phyloP scores from a whole-genome alignment of 2,888 invertebrate species.

The Pilophorus perplexus region DNA sequence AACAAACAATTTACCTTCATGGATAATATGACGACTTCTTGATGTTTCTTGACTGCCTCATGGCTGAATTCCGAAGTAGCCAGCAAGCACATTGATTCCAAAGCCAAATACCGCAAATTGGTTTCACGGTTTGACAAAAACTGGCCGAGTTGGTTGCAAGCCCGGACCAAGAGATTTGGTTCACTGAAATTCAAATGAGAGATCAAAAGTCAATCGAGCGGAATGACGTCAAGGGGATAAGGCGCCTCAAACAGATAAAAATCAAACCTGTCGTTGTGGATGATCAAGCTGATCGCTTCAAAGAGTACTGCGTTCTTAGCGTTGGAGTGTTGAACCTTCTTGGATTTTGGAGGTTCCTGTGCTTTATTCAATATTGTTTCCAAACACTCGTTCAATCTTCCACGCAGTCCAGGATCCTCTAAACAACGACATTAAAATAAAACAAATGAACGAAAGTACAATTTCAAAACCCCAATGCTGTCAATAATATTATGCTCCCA shows the following conservation, averaged over 20 bases:
- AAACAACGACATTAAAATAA: conserved; percentile 55
- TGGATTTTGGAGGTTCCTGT: conserved; percentile 98
- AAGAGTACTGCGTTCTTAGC: conserved; percentile 99
- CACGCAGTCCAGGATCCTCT: conserved; percentile 95
- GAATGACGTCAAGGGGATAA: neutral
- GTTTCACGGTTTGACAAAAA: conserved; percentile 97
- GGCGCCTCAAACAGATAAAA: neutral
- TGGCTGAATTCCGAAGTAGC: conserved; percentile 99
- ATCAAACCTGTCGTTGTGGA: conserved; percentile 84
- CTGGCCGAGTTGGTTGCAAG: conserved; percentile 98
- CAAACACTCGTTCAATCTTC: conserved; percentile 93
- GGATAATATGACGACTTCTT: conserved; percentile 97
- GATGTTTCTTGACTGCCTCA: conserved; percentile 99
- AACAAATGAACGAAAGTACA: too few species aligned
- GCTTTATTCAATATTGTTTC: conserved; percentile 98
- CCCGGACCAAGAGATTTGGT: conserved; percentile 92
- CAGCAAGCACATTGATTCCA: conserved; percentile 98
- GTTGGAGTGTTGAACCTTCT: conserved; percentile 99
- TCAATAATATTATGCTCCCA: neutral
- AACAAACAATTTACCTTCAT: conserved; percentile 79
- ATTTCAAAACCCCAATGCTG: too few species aligned
- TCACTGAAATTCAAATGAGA: conserved; percentile 73
- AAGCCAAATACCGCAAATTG: conserved; percentile 92
- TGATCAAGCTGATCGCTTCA: conserved; percentile 98
- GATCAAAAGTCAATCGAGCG: conserved; percentile 37